These are phyloP conservation scores for Lasius fuliginosus DNA, from an alignment of 2,888 invertebrate species.

Conservation along the genomic window DNA sequence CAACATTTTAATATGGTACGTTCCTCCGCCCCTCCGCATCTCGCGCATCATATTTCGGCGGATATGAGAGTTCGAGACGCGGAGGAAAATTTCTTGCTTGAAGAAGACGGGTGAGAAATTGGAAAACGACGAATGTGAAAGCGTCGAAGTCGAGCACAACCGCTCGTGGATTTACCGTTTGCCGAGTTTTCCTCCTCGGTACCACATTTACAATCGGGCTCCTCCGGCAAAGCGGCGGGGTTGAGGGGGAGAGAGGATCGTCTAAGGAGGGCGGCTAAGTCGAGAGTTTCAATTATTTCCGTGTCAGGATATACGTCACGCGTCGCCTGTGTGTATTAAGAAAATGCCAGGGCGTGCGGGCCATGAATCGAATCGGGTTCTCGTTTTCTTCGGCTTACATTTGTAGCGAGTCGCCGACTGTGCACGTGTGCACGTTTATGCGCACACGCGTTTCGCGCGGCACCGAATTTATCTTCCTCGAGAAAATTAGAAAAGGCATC, in stretches of 20 bases:
- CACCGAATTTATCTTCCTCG: constrained; percentile 83
- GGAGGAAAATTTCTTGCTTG: constrained; percentile 17
- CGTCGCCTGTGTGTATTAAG: constrained; percentile 81
- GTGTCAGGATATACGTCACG: constrained; percentile 78
- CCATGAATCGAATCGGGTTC: constrained; percentile 82
- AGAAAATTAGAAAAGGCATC: constrained; percentile 84
- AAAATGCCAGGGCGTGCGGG: constrained; percentile 81
- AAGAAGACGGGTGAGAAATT: constrained; percentile 39
- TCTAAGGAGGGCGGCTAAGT: neutral
- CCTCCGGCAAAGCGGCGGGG: neutral
- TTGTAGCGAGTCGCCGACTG: neutral
- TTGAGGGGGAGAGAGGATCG: too few species aligned
- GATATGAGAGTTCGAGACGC: constrained; percentile 12
- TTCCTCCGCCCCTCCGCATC: neutral
- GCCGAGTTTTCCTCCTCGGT: constrained; percentile 9
- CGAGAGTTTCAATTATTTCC: constrained; percentile 75
- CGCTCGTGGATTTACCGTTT: constrained; percentile 17
- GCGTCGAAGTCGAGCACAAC: constrained; percentile 22
- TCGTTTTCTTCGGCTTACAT: constrained; percentile 65
- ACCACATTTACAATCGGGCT: constrained; percentile 55
- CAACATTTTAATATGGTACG: neutral
- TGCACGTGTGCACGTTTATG: constrained; percentile 22
- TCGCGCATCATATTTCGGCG: neutral
- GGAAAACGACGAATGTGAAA: constrained; percentile 47
- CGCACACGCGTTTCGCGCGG: constrained; percentile 58